Percentiles rank a stretch among this genome's conserved stretches.
phyloP scores from a whole-genome alignment of 2,797 vertebrate genomes.

The Furcifer pardalis region DNA sequence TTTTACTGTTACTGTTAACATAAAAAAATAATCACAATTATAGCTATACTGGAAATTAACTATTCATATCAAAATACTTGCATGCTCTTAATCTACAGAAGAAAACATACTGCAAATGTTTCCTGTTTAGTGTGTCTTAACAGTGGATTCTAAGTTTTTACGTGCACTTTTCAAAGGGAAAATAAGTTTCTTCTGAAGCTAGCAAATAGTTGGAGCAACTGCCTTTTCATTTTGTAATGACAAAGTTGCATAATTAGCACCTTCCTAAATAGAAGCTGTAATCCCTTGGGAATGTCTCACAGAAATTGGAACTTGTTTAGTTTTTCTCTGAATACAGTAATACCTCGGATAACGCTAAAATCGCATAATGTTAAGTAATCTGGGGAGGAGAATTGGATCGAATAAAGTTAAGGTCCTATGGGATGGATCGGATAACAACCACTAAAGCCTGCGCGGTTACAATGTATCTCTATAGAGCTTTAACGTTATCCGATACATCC shows the following conservation, averaged over 20 bases:
- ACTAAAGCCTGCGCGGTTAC: too few relatives aligned
- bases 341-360: too few relatives aligned
- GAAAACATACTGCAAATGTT: background rate
- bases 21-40: background rate
- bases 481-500: too few relatives aligned
- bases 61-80: background rate
- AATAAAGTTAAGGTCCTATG: too few relatives aligned
- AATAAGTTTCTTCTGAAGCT: background rate
- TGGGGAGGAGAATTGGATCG: too few relatives aligned
- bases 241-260: background rate
- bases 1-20: background rate
- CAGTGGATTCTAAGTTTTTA: background rate
- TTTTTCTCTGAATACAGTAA: background rate
- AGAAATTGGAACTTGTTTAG: background rate
- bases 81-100: background rate
- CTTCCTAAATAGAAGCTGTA: background rate
- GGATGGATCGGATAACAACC: too few relatives aligned
- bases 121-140: background rate
- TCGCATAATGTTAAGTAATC: too few relatives aligned
- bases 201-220: background rate
- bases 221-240: background rate
- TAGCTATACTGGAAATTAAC: background rate
- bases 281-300: background rate
- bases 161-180: background rate
- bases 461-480: too few relatives aligned